Evolutionary conservation across 2,797 vertebrate genomes (phyloP), one percentile per base, ranked within the genome.

Genomic region (Lepus oiostolus): DNA sequence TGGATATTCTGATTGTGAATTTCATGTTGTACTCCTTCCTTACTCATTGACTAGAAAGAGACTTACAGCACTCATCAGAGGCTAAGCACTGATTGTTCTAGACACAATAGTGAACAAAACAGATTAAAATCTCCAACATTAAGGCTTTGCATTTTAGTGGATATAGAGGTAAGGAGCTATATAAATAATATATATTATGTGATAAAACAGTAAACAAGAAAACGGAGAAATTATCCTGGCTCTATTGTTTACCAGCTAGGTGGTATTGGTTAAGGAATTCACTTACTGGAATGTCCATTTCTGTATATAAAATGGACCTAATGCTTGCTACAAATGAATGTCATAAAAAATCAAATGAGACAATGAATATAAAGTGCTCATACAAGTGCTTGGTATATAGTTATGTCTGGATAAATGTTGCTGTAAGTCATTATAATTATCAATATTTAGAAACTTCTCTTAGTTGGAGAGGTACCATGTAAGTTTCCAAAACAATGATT

Each of bases 331-430:
- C 28, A 80, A 90, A 50, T 72, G 26, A 7, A 54, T 76, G 28
- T 83, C 42, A 79, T 54, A 72, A 88, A 90, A 47, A 38, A 2
- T 47, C 28, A 89, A 83, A 74, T 67, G 35, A 88, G 30, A 28
- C 79, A 58, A 71, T 82, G n/a, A 58, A 54, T 52, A 83, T 28
- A 30, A 83, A 91, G 52, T 83, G 3, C 26, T 89, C 87, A 22
- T 65, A 19, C 81, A 90, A 86, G 63, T 87, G 28, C 32, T 81
- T 92, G 30, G 50, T 50, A 35, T 47, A 60, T 54, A 90, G 8
- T 94, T 72, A 77, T 42, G n/a, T 71, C 21, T 79, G 68, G 13
- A 82, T 84, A 88, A 86, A 95, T 88, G 35, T 75, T 71, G n/a
- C 28, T 87, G 38, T 21, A 80, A 67, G 5, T 90, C 12, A 75